These are phyloP conservation scores for Characodon lateralis DNA, from an alignment of 2,797 vertebrate genomes.

Conservation along the genomic window DNA sequence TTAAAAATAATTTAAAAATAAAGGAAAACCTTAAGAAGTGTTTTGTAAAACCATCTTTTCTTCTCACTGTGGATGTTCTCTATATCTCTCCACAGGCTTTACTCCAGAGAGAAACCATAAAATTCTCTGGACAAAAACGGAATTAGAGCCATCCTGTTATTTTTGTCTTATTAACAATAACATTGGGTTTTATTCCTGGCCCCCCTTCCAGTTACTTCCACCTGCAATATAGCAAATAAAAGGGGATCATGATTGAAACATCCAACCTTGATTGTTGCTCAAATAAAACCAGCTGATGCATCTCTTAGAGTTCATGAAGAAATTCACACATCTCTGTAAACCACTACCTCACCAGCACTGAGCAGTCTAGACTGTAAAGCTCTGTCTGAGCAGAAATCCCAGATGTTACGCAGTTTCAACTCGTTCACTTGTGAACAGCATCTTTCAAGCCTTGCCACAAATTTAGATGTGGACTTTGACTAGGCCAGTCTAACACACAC, in stretches of 20 bases:
- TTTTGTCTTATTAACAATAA: no score
- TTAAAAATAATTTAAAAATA: no score
- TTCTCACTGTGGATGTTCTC: no score
- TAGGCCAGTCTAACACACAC: background rate
- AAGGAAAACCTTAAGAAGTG: no score
- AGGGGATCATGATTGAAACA: background rate
- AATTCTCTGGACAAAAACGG: no score
- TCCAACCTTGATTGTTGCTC: no score
- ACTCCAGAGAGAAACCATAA: slow-evolving; percentile 5
- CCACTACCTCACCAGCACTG: background rate
- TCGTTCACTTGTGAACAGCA: background rate
- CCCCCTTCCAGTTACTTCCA: background rate
- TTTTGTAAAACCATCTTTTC: no score
- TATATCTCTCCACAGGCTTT: background rate
- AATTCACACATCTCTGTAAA: background rate
- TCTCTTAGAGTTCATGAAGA: background rate
- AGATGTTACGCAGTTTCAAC: background rate
- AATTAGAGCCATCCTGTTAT: no score
- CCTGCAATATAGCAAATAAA: background rate
- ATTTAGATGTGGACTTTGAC: background rate
- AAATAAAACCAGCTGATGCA: background rate
- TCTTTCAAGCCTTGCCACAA: no score
- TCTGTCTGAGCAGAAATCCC: background rate
- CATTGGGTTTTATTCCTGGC: background rate
- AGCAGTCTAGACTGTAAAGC: background rate